Evolutionary conservation across 2,797 vertebrate species (phyloP).

Genomic region (Lates japonicus): DNA sequence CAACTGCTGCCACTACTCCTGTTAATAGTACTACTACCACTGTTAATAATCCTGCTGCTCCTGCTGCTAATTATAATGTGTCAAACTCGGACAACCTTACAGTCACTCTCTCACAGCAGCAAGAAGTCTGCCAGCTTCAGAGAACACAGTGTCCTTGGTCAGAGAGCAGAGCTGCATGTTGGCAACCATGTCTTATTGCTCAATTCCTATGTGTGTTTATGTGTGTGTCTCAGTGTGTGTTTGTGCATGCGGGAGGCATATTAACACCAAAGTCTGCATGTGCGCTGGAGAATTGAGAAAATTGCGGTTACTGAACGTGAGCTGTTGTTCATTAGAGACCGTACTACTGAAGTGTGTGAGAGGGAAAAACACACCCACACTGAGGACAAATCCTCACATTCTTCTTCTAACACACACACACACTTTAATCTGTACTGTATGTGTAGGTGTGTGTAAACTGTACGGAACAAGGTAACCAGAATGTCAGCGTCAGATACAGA

Average conservation of each 20-base stretch:
- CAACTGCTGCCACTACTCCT: background rate
- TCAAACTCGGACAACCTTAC: background rate
- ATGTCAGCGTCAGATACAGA: background rate
- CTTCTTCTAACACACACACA: background rate
- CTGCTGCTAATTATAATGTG: background rate
- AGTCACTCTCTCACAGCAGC: background rate
- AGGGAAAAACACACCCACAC: background rate
- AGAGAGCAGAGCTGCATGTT: slow-evolving; percentile 9
- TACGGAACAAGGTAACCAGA: background rate
- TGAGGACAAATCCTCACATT: background rate
- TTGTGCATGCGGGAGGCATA: background rate
- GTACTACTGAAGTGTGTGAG: background rate
- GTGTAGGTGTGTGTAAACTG: background rate
- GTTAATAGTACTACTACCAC: background rate
- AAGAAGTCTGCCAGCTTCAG: background rate
- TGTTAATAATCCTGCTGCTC: background rate
- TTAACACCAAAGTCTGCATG: background rate
- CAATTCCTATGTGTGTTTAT: slow-evolving; percentile 2
- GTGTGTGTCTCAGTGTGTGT: slow-evolving; percentile 6
- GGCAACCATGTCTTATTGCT: background rate
- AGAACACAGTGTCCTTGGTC: slow-evolving; percentile 38
- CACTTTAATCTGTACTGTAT: background rate
- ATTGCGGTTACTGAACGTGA: background rate
- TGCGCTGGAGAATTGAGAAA: slow-evolving; percentile 7
- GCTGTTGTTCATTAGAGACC: background rate